Evolutionary conservation across 2,888 invertebrate species (phyloP), one percentile per base, ranked within the genome.

Genomic region (Acleris sparsana): DNA sequence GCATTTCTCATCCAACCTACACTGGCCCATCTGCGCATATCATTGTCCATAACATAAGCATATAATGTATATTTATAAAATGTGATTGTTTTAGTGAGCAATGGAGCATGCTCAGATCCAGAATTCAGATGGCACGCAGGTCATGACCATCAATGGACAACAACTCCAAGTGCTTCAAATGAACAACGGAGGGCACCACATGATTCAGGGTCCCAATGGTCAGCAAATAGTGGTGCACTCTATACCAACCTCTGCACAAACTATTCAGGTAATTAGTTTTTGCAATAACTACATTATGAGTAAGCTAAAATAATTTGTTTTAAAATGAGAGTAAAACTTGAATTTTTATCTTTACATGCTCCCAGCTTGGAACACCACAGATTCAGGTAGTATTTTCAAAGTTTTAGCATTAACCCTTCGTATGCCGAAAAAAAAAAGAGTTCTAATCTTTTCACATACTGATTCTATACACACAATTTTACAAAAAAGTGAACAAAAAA

Each of bases 161-260:
- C 95, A 95, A 77, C 88, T 95, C 11, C 94, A 94, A 77, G 94
- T 94, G 9, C 84, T 95, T 76, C 94, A 92, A 73, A 89, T 92
- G 90, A 86, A 81, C 64, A 88, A 85, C 66, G 68, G 80, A 0
- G 69, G 63, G 1, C 93, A 94, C 0, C 95, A 95, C 75, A 94
- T 95, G 77, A 93, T 95, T 65, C 95, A 95, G 76, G 94, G 94
- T 0, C 93, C 94, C 0, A 94, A 94, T 64, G 95, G 95, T 0
- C 95, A 96, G 80, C 96, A 95, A 79, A 95, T 96, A 49, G 94
- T 96, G 79, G 94, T 96, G 0, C 96, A 96, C 75, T 86, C 95
- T 0, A 93, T 96, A 72, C 94, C 95, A 0, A 93, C 94, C 18
- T 88, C 90, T 46, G 90, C 90, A 1, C 94, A 93, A 67, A 79